Evolutionary conservation across 2,888 invertebrate genomes (phyloP).

Genomic region (Pseudococcus viburni): DNA sequence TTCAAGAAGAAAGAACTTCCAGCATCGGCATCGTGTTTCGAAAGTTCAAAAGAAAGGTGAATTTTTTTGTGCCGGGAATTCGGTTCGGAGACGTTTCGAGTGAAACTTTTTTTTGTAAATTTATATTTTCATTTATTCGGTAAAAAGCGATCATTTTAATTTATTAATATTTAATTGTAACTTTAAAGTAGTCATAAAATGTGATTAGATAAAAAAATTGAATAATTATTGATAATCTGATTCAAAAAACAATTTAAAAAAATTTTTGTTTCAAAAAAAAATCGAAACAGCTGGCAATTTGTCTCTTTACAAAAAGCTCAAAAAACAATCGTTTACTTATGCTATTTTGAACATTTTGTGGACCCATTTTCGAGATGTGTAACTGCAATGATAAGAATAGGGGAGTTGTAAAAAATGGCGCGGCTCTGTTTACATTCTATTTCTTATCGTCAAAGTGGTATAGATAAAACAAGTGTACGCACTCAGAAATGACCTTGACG

Average conservation of each 20-base stretch:
- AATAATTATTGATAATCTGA: background rate
- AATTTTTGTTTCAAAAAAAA: background rate
- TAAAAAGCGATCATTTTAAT: background rate
- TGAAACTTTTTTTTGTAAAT: background rate
- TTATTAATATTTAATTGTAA: background rate
- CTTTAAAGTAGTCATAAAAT: background rate
- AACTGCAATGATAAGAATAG: too few species aligned
- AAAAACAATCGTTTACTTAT: background rate
- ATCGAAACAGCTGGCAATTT: background rate
- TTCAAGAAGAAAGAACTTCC: slow-evolving; percentile 21
- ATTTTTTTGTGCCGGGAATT: background rate
- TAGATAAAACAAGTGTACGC: too few species aligned
- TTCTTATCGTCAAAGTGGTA: too few species aligned
- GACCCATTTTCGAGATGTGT: too few species aligned
- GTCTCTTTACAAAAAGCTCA: background rate
- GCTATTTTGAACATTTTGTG: background rate
- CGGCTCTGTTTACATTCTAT: too few species aligned
- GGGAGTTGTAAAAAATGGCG: too few species aligned
- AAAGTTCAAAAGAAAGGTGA: background rate
- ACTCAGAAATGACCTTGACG: too few species aligned
- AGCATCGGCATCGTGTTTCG: background rate
- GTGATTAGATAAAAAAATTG: background rate
- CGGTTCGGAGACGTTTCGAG: background rate
- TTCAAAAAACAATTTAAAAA: background rate
- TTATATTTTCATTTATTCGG: background rate